Evolutionary conservation across 1,140 invertebrate genomes (phyloP).

Genomic region (Protaetia brevitarsis): DNA sequence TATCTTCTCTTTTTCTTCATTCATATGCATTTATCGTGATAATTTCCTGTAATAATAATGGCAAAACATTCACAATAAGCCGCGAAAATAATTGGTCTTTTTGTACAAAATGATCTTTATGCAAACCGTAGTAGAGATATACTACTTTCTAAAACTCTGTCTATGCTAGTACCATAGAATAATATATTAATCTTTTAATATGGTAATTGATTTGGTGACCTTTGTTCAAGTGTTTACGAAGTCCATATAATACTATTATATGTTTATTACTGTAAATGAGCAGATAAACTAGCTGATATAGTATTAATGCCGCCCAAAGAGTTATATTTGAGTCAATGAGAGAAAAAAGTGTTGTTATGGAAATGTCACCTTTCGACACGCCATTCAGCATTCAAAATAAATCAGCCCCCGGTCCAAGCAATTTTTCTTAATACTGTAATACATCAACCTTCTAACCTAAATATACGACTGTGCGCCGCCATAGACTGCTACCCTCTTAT

Average conservation of each 20-base stretch:
- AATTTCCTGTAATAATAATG: no score
- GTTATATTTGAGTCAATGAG: neutral
- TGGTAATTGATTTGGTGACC: neutral
- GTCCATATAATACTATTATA: neutral
- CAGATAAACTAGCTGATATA: neutral
- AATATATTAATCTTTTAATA: no score
- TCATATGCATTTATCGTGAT: no score
- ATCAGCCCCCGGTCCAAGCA: neutral
- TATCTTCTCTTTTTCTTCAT: no score
- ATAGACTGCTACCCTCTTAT: neutral
- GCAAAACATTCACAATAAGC: no score
- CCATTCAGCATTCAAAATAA: conserved; percentile 5
- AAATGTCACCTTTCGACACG: conserved; percentile 15
- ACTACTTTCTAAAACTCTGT: no score
- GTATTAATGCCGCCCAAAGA: neutral
- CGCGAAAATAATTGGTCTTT: no score
- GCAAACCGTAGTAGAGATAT: no score
- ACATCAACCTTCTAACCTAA: conserved; percentile 16
- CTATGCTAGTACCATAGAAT: no score
- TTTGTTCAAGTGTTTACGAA: neutral
- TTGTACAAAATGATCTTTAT: no score
- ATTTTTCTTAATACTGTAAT: conserved; percentile 11
- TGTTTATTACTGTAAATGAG: neutral
- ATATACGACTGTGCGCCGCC: conserved; percentile 1
- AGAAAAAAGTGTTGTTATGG: neutral